Conservation (phyloP, 35 echinoderm and acorn worm genomes). For the Chiridota heheva region DNA sequence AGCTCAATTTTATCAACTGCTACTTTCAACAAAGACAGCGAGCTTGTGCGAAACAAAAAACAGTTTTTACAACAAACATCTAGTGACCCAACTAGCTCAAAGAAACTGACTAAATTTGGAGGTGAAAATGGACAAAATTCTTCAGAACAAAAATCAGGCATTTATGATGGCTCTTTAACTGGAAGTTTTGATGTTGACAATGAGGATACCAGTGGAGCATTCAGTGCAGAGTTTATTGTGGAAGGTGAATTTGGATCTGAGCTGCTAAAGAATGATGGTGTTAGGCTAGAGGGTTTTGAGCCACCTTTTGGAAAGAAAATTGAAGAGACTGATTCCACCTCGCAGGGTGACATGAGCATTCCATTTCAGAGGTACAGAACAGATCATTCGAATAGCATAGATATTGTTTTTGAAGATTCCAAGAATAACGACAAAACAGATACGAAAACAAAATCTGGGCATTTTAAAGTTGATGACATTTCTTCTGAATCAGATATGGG, state of each 20-base stretch:
- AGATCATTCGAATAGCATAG: conserved; percentile 21
- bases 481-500: no score
- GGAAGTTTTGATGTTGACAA: no score
- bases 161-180: neutral
- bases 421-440: conserved; percentile 21
- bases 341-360: conserved; percentile 21
- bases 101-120: no score
- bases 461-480: no score
- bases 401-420: conserved; percentile 72
- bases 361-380: conserved; percentile 58
- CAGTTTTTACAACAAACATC: conserved; percentile 55
- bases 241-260: conserved; percentile 7
- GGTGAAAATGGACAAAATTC: no score
- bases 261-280: neutral
- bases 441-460: no score
- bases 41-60: conserved; percentile 51
- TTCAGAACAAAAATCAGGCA: no score
- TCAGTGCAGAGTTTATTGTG: conserved; percentile 62
- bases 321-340: neutral
- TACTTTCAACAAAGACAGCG: conserved; percentile 77
- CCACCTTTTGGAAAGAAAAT: neutral
- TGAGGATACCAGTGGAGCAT: conserved; percentile 70
- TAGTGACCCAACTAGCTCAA: neutral
- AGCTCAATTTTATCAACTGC: conserved; percentile 37
- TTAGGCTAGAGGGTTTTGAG: neutral